A percentile compares a stretch with the other conserved stretches of the same genome.
Conservation (phyloP, 2,113 vertebrate species). For the Numida meleagris region DNA sequence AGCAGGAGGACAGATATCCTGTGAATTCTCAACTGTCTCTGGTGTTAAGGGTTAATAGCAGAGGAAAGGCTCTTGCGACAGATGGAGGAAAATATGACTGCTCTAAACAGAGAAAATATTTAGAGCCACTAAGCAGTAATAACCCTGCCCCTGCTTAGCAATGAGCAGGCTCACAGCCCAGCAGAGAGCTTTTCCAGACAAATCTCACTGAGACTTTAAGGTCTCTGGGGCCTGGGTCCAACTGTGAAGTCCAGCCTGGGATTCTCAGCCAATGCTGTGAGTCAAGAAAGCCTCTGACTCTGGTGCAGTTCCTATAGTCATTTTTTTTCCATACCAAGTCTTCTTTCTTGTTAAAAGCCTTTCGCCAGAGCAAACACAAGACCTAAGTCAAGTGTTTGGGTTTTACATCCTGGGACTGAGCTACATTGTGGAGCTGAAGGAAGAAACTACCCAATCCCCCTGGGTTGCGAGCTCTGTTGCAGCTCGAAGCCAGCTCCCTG, state of each 20-base stretch:
- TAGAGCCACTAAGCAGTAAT: not conserved
- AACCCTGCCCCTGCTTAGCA: not conserved
- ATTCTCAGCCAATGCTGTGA: not conserved
- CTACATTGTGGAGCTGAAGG: not conserved
- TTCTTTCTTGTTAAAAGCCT: constrained; percentile 7
- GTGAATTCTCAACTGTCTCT: not conserved
- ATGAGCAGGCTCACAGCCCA: not conserved
- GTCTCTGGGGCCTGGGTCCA: not conserved
- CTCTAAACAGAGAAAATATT: not conserved
- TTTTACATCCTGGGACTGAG: not conserved
- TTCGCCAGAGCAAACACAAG: accelerated
- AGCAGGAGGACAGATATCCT: not conserved
- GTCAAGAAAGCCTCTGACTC: not conserved
- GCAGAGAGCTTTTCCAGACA: not conserved
- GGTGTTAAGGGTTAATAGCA: not conserved
- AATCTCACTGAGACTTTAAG: not conserved
- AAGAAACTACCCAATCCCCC: not conserved
- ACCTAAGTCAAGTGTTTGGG: not conserved
- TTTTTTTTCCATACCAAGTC: not conserved
- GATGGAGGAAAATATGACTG: not conserved
- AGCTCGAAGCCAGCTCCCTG: not conserved
- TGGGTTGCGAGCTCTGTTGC: not conserved
- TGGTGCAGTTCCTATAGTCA: not conserved
- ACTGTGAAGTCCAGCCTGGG: not conserved
- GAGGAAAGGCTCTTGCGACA: not conserved